These are phyloP conservation scores for Pollenia angustigena DNA, from an alignment of 2,888 invertebrate genomes.

Conservation along the genomic window DNA sequence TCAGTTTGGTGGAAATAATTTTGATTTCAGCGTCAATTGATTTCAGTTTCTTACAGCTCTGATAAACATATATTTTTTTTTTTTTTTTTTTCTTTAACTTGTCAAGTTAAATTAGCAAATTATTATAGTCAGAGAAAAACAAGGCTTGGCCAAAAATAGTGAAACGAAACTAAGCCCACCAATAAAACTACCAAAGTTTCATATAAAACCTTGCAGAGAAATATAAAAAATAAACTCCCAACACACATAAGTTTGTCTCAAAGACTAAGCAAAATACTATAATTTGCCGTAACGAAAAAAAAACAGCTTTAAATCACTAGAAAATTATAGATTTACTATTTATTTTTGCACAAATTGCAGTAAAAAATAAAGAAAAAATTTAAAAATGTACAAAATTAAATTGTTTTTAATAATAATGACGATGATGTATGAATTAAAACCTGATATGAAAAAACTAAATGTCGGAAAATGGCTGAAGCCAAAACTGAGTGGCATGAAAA, in stretches of 20 bases:
- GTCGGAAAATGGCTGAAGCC: neutral
- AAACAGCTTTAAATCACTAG: constrained; percentile 41
- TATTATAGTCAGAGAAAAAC: constrained; percentile 50
- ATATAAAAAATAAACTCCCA: constrained; percentile 16
- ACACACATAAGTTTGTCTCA: neutral
- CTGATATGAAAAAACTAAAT: constrained; percentile 11
- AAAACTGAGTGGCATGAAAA: constrained; percentile 16
- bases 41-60: too few species aligned
- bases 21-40: too few species aligned
- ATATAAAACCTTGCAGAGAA: neutral
- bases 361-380: neutral
- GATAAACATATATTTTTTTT: too few species aligned
- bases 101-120: constrained; percentile 59
- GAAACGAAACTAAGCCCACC: constrained; percentile 33
- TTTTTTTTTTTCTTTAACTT: neutral
- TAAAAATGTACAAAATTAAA: constrained; percentile 24
- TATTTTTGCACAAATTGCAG: constrained; percentile 43
- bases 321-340: constrained; percentile 57
- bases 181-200: constrained; percentile 22
- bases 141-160: constrained; percentile 59
- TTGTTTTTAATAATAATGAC: constrained; percentile 36
- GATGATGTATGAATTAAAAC: constrained; percentile 40
- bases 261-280: constrained; percentile 51
- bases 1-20: too few species aligned
- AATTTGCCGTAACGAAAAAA: constrained; percentile 46